Conservation (phyloP, 2,797 vertebrate genomes). For the Coracias cyanogaster region DNA sequence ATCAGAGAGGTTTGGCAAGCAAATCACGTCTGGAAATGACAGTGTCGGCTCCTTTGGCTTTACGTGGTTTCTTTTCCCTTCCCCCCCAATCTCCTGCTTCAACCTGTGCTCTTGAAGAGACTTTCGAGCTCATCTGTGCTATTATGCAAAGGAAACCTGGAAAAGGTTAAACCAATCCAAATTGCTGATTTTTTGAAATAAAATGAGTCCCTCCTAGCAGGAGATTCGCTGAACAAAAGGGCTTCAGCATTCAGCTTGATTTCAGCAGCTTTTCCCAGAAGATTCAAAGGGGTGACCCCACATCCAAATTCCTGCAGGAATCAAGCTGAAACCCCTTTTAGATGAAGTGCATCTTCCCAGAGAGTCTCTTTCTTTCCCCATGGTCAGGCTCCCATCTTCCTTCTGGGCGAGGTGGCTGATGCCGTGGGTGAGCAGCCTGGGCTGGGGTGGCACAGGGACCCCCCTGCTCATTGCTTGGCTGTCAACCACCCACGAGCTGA, state of each 20-base stretch:
- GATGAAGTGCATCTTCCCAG: background rate
- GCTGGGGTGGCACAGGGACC: fast-evolving
- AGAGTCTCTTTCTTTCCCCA: background rate
- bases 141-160: constrained; percentile 40
- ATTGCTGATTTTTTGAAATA: constrained; percentile 60
- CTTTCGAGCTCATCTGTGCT: constrained; percentile 50
- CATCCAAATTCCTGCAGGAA: background rate
- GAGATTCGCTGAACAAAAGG: constrained; percentile 35
- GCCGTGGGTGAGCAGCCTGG: background rate
- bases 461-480: fast-evolving
- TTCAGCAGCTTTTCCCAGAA: constrained; percentile 6
- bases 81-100: background rate
- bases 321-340: background rate
- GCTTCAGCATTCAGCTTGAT: constrained; percentile 12
- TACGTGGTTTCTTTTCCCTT: background rate
- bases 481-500: fast-evolving
- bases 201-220: constrained; percentile 15
- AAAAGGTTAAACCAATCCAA: constrained; percentile 65
- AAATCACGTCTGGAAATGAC: constrained; percentile 13
- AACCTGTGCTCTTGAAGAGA: constrained; percentile 1
- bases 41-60: background rate
- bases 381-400: background rate
- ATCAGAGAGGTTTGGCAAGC: background rate
- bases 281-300: background rate
- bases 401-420: fast-evolving